Base-by-base conservation (phyloP, 2,797 vertebrate species). In the Arnoldichthys spilopterus region DNA sequence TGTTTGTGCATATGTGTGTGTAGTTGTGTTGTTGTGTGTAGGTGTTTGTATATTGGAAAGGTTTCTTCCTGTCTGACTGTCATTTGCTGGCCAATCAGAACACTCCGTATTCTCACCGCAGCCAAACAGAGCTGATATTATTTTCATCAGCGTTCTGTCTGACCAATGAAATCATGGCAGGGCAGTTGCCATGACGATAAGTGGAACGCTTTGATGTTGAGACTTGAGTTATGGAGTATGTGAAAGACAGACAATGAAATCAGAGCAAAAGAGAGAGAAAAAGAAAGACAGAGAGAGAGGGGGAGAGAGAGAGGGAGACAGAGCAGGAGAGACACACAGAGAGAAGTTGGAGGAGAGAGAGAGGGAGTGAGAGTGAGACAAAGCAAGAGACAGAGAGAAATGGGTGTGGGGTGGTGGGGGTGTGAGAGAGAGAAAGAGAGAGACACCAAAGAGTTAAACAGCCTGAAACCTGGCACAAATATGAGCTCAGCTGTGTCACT, bases 401-500 rank as follows among this genome's bases (percentile, higher is more conserved):
- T 9, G 54, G 47, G n/a, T n/a, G n/a, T n/a, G n/a, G n/a, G n/a
- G n/a, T n/a, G n/a, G n/a, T n/a, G n/a, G n/a, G n/a, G n/a, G n/a
- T n/a, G n/a, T n/a, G n/a, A 24, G 22, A 72, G 11, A 64, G 51
- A 30, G 40, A 51, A 15, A 58, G 18, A 68, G 61, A 43, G 43
- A 72, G 20, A 56, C 20, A 64, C 43, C 72, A 81, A 69, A 81
- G 75, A 71, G 76, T 78, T 71, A 81, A 85, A 81, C 72, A 70
- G 76, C 73, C 72, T 49, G 53, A 81, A 85, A 85, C 69, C 66
- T 81, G 82, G 82, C 82, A 81, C 82, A 83, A 81, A 85, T 77
- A 81, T 56, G 64, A 83, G 76, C 79, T 83, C 84, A 85, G 84
- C 84, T 85, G 84, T 85, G 79, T 61, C 76, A 77, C 84, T 83